phyloP scores from a whole-genome alignment of 2,113 vertebrate genomes.

The Heptranchias perlo region DNA sequence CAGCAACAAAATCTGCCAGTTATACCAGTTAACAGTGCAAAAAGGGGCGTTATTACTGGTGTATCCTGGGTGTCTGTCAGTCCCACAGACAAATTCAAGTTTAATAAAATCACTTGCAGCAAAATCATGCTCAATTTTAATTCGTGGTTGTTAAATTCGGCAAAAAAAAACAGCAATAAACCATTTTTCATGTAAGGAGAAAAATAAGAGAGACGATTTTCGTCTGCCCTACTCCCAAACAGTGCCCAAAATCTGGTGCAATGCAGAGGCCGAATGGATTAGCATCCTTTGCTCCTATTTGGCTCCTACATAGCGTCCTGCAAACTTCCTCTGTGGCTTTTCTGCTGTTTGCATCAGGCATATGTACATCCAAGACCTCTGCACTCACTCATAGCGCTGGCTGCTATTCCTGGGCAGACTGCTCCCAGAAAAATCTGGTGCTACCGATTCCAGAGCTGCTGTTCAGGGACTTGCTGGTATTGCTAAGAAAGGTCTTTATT shows the following conservation, averaged over 20 bases:
- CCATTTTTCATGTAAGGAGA: neutral
- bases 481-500: neutral
- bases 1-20: neutral
- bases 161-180: no score
- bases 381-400: neutral
- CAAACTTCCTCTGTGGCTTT: neutral
- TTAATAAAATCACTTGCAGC: neutral
- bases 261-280: neutral
- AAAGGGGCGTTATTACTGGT: neutral
- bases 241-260: neutral
- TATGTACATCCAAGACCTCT: neutral
- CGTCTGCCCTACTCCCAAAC: neutral
- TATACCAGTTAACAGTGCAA: neutral
- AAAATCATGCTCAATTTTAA: neutral
- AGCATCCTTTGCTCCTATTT: neutral
- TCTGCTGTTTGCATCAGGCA: neutral
- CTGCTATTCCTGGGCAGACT: neutral
- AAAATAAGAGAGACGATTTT: neutral
- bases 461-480: neutral
- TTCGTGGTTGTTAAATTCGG: neutral
- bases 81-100: neutral
- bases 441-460: neutral
- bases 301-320: no score
- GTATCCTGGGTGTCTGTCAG: neutral
- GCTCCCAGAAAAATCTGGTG: neutral